These are phyloP conservation scores for Coelinius sp. DNA, from an alignment of 2,888 invertebrate genomes.

Conservation along the genomic window DNA sequence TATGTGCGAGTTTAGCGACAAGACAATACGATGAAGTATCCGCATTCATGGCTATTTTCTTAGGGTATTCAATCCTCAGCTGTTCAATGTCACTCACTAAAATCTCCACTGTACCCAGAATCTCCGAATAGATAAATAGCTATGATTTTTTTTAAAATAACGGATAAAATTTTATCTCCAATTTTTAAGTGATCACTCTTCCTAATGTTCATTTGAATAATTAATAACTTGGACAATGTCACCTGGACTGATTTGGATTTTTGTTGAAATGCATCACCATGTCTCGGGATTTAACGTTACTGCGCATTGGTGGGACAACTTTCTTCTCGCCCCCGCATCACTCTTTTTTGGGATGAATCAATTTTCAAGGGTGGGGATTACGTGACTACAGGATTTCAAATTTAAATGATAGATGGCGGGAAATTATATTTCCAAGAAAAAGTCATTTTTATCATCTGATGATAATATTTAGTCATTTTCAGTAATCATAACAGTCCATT, in stretches of 20 bases:
- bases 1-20: constrained; percentile 66
- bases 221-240: neutral
- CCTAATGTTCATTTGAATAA: neutral
- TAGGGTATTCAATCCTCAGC: neutral
- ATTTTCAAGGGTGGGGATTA: neutral
- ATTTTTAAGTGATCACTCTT: neutral
- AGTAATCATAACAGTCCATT: neutral
- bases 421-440: neutral
- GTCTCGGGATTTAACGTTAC: neutral
- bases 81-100: neutral
- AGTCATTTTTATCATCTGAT: too few species aligned
- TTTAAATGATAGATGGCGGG: neutral
- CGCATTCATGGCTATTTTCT: constrained; percentile 23
- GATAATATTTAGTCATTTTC: neutral
- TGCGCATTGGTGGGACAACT: neutral
- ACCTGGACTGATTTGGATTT: neutral
- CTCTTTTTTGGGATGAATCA: neutral
- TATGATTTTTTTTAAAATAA: neutral
- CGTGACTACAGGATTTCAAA: neutral
- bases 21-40: constrained; percentile 40
- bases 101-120: neutral
- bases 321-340: neutral
- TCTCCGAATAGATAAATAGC: neutral
- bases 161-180: neutral
- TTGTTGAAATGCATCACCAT: neutral